Conservation (phyloP, 2,888 invertebrate genomes). For the Antheraea assamensis region DNA sequence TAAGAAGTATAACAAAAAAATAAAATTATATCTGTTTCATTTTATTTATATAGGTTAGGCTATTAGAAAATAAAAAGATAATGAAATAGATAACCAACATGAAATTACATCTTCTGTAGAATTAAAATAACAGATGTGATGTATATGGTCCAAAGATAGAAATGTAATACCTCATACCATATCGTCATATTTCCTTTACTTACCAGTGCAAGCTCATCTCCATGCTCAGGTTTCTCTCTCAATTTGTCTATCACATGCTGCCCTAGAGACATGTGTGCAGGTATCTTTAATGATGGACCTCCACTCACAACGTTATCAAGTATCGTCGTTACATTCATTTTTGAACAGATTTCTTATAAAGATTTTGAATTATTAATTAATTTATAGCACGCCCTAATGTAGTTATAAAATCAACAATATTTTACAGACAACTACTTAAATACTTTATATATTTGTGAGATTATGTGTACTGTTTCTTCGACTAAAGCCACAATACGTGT, state of each 20-base stretch:
- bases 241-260: slow-evolving; percentile 16
- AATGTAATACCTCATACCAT: not conserved
- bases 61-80: too few species aligned
- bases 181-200: not conserved
- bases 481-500: not conserved
- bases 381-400: too few species aligned
- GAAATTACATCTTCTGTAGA: not conserved
- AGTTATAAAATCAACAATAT: not conserved
- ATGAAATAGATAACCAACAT: not conserved
- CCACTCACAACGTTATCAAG: not conserved
- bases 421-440: not conserved
- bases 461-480: not conserved
- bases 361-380: not conserved
- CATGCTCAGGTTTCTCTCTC: not conserved
- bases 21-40: too few species aligned
- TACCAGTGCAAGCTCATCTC: slow-evolving; percentile 1
- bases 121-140: not conserved
- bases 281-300: not conserved
- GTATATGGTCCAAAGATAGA: not conserved
- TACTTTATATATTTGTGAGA: not conserved
- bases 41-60: too few species aligned
- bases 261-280: slow-evolving; percentile 7
- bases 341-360: not conserved
- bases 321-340: slow-evolving; percentile 1
- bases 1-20: too few species aligned